Base-by-base conservation (phyloP, 2,797 vertebrate species). In the Sternotherus odoratus region DNA sequence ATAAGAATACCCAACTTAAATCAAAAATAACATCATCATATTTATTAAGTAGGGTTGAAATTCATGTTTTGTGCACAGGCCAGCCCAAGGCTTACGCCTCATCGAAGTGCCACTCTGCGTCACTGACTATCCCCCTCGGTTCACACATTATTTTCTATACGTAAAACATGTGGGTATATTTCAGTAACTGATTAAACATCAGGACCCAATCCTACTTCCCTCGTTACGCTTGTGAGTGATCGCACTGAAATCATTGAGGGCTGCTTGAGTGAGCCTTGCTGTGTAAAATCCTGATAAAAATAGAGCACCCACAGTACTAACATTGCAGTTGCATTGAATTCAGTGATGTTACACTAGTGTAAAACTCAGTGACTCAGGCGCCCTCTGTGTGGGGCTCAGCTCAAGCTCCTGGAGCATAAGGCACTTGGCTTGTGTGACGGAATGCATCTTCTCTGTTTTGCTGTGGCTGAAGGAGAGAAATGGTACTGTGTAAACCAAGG, bases 161-260 rank as follows among this genome's bases (percentile, higher is more conserved):
- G 83, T 56, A 39, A 50, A 60, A 33, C 54, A 84, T 77, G 91
- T 82, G 2, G 48, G 46, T 75, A 13, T 86, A 28, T 80, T 63
- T 80, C 77, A 0, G 0, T 56, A 57, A 60, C 13, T 28, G 30
- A 33, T 60, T 15, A 60, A 12, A 15, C 57, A 36, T 84, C 86
- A 91, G 89, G 48, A 83, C 51, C 75, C 66, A 89, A 5, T 46
- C 48, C 26, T 83, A 79, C 79, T 83, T 39, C 82, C 51, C 86
- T 17, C 87, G 74, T 86, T 89, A 75, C 82, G 91, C 50, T 30
- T 81, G 81, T 83, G 87, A 91, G 63, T 79, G 80, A 81, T 74
- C 9, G 56, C 8, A 74, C 48, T 82, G 79, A 39, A 80, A 83
- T 89, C 77, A 85, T 23, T 74, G 79, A 86, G 56, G 49, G 90